phyloP scores from a whole-genome alignment of 1,140 invertebrate genomes.

The Polypedilum vanderplanki region DNA sequence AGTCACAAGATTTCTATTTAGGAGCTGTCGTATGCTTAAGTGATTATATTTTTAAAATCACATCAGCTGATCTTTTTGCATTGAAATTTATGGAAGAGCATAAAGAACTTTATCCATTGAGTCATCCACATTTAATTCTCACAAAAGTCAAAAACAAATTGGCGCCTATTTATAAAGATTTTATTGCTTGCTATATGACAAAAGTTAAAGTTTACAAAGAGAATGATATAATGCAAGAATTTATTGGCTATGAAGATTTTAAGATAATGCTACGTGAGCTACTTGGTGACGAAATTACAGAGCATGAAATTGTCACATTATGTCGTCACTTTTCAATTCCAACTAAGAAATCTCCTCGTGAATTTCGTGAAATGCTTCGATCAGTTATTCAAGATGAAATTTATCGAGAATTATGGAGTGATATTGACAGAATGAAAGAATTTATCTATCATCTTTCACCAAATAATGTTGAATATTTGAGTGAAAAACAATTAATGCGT shows the following conservation, averaged over 20 bases:
- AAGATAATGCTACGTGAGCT: conserved; percentile 51
- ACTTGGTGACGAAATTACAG: conserved; percentile 58
- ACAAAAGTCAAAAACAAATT: conserved; percentile 58
- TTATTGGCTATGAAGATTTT: conserved; percentile 50
- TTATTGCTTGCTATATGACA: conserved; percentile 59
- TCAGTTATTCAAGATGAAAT: conserved; percentile 61
- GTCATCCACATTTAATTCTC: conserved; percentile 61
- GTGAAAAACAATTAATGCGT: conserved; percentile 50
- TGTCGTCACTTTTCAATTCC: conserved; percentile 54
- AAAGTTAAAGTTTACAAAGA: conserved; percentile 38
- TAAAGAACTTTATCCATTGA: conserved; percentile 61
- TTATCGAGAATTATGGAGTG: conserved; percentile 60
- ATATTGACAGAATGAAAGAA: conserved; percentile 56
- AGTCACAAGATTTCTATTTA: conserved; percentile 70
- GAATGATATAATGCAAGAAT: conserved; percentile 38
- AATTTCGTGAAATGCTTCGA: conserved; percentile 44
- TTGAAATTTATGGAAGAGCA: conserved; percentile 81
- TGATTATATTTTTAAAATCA: conserved; percentile 67
- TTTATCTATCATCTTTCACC: conserved; percentile 57
- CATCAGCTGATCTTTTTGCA: conserved; percentile 78
- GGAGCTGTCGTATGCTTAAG: conserved; percentile 68
- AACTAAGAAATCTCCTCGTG: conserved; percentile 45
- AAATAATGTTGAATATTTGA: conserved; percentile 49
- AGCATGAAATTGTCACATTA: conserved; percentile 71
- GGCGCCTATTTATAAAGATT: conserved; percentile 61